These are phyloP conservation scores for Phalloptychus januarius DNA, from an alignment of 2,797 vertebrate species.

Conservation along the genomic window DNA sequence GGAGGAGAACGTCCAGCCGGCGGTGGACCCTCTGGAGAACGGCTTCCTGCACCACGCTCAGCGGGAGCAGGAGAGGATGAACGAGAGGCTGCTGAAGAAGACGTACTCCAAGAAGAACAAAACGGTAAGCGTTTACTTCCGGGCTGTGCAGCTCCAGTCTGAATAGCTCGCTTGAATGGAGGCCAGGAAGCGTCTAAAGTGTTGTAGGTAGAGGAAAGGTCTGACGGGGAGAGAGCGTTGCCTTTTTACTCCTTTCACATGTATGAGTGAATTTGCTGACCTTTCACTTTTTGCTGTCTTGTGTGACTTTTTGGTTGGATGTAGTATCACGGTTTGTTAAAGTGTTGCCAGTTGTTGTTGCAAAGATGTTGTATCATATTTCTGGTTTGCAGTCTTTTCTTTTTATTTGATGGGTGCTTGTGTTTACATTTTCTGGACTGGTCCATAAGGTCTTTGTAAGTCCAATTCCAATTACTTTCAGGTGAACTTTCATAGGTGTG, in stretches of 20 bases:
- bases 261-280: background rate
- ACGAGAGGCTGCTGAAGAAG: slow-evolving; percentile 90
- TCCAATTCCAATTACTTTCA: background rate
- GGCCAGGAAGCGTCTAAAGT: background rate
- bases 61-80: slow-evolving; percentile 87
- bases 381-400: background rate
- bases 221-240: background rate
- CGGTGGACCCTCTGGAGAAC: slow-evolving; percentile 88
- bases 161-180: background rate
- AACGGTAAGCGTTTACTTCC: slow-evolving; percentile 82
- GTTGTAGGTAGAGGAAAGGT: background rate
- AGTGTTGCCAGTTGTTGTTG: background rate
- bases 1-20: slow-evolving; percentile 81
- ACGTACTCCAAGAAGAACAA: slow-evolving; percentile 91
- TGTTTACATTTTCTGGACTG: background rate
- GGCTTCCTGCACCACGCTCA: slow-evolving; percentile 87
- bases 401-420: background rate
- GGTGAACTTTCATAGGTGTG: background rate
- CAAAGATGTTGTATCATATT: background rate
- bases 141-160: background rate
- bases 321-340: too few relatives aligned
- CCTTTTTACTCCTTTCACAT: background rate
- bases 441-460: background rate
- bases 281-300: background rate
- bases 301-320: background rate